Evolutionary conservation across 2,113 vertebrate species (phyloP).

Genomic region (Apistogramma diplotaenia): DNA sequence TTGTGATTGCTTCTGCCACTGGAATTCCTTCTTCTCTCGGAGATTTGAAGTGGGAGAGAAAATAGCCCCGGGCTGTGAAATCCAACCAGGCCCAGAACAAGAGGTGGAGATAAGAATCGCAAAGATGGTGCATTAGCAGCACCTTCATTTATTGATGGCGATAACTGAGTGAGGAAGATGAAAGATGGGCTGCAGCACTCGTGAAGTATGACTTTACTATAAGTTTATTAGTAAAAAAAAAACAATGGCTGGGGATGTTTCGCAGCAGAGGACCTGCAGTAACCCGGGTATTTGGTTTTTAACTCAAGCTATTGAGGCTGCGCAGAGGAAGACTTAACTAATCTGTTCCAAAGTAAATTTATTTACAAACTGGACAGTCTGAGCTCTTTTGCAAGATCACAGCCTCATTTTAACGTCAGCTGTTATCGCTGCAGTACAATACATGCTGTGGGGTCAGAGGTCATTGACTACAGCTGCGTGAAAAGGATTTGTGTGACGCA

Average conservation of each 20-base stretch:
- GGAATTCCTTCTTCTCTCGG: slow-evolving; percentile 74
- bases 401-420: background rate
- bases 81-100: slow-evolving; percentile 18
- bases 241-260: background rate
- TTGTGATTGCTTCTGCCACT: slow-evolving; percentile 71
- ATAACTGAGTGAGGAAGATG: background rate
- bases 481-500: background rate
- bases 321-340: background rate
- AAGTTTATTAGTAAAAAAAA: background rate
- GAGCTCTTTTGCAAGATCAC: background rate
- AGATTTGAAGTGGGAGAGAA: slow-evolving; percentile 65
- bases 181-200: background rate
- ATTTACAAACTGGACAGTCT: background rate
- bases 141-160: slow-evolving; percentile 28
- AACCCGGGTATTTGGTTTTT: background rate
- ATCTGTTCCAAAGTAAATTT: background rate
- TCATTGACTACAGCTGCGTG: background rate
- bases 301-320: background rate
- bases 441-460: too few relatives aligned
- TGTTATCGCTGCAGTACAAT: background rate
- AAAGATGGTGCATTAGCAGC: slow-evolving; percentile 3
- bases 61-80: slow-evolving; percentile 67
- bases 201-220: background rate
- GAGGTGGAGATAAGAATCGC: slow-evolving; percentile 12
- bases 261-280: background rate